Percentiles rank a stretch among this genome's conserved stretches.
Conservation (phyloP, 2,797 vertebrate genomes). For the Benthosema pterotum region DNA sequence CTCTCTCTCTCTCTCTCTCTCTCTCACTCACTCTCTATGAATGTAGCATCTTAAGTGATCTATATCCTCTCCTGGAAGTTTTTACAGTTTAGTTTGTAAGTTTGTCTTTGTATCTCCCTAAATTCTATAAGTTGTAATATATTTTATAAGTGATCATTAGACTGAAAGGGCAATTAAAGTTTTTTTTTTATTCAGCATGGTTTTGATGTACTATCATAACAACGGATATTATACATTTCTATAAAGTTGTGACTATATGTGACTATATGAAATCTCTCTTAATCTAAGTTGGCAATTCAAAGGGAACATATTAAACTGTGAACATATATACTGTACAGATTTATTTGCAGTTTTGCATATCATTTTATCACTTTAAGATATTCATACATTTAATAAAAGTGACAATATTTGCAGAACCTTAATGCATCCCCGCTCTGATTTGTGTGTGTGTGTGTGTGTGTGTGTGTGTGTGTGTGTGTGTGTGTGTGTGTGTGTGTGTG, state of each 20-base stretch:
- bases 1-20: slow-evolving; percentile 26
- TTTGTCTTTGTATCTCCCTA: slow-evolving; percentile 83
- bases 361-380: slow-evolving; percentile 79
- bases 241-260: slow-evolving; percentile 88
- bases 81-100: slow-evolving; percentile 53
- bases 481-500: neutral
- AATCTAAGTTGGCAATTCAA: slow-evolving; percentile 85
- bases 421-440: slow-evolving; percentile 30
- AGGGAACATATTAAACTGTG: slow-evolving; percentile 95
- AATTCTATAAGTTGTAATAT: slow-evolving; percentile 87
- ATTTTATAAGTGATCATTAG: slow-evolving; percentile 85
- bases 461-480: slow-evolving; percentile 5
- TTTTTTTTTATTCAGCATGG: slow-evolving; percentile 87
- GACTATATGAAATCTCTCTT: slow-evolving; percentile 84
- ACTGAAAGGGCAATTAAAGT: slow-evolving; percentile 88
- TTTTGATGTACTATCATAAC: slow-evolving; percentile 74
- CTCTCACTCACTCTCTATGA: slow-evolving; percentile 31
- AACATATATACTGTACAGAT: slow-evolving; percentile 92
- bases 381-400: slow-evolving; percentile 92
- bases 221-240: slow-evolving; percentile 85
- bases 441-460: slow-evolving; percentile 9
- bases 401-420: slow-evolving; percentile 63
- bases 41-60: slow-evolving; percentile 67
- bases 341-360: slow-evolving; percentile 76
- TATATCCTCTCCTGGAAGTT: slow-evolving; percentile 52